These are phyloP conservation scores for Ptilorrhoa leucosticta DNA, from an alignment of 2,113 vertebrate species.

Conservation along the genomic window DNA sequence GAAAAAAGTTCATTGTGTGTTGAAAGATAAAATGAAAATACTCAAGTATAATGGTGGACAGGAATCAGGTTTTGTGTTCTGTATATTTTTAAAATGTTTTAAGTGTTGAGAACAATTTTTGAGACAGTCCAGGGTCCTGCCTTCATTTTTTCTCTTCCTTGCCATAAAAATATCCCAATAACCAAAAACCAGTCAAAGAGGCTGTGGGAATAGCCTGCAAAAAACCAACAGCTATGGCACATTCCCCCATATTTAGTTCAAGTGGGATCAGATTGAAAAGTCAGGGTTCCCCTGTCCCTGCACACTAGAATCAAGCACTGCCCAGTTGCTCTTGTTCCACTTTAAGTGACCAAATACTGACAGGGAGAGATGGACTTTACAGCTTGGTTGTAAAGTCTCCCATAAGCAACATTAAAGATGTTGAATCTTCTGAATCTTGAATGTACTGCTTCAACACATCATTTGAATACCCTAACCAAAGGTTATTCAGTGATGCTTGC, in stretches of 20 bases:
- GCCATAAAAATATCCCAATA: not conserved
- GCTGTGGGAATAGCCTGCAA: not conserved
- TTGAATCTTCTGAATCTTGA: not conserved
- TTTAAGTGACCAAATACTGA: not conserved
- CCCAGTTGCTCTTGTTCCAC: not conserved
- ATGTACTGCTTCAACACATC: not conserved
- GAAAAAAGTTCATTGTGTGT: fast-evolving
- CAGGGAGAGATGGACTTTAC: not conserved
- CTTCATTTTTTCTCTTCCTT: not conserved
- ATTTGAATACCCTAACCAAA: not conserved
- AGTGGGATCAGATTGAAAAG: not conserved
- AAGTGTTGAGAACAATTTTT: not conserved
- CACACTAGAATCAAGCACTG: not conserved
- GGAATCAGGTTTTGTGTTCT: not conserved
- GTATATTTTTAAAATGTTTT: not conserved
- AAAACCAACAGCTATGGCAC: not conserved
- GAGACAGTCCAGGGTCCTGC: not conserved
- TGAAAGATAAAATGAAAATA: not conserved
- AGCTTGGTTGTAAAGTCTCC: not conserved
- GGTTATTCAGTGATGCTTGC: not conserved
- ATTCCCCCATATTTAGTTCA: fast-evolving
- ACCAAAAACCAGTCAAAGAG: not conserved
- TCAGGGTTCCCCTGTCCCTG: fast-evolving
- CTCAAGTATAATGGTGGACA: not conserved
- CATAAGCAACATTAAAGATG: not conserved